Percentiles rank a stretch among this genome's conserved stretches.
phyloP scores from a whole-genome alignment of 2,888 invertebrate genomes.

The Gasteruption jaculator region DNA sequence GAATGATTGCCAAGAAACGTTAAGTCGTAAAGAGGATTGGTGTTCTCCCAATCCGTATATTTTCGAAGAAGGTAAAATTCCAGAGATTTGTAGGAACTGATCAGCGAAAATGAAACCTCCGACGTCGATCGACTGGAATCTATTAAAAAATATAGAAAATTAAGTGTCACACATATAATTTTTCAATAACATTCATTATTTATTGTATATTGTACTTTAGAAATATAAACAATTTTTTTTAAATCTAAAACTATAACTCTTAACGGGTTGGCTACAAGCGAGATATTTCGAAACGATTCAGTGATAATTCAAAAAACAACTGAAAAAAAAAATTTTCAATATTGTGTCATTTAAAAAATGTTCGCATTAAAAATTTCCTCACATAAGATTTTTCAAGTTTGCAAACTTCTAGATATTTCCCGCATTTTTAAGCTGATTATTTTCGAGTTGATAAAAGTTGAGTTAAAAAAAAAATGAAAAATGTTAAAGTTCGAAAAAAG shows the following conservation, averaged over 20 bases:
- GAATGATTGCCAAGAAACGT: conserved; percentile 65
- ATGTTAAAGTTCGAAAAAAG: background rate
- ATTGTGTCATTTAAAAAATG: no score
- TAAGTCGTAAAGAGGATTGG: conserved; percentile 59
- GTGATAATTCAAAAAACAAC: no score
- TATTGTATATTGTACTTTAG: background rate
- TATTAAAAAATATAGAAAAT: conserved; percentile 17
- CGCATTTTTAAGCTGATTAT: no score
- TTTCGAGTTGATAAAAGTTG: background rate
- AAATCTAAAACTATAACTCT: background rate
- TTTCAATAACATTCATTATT: conserved; percentile 10
- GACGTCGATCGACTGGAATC: conserved; percentile 63
- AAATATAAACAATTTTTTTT: conserved; percentile 3
- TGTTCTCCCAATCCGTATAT: conserved; percentile 77
- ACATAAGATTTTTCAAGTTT: no score
- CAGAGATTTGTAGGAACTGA: conserved; percentile 69
- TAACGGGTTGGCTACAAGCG: no score
- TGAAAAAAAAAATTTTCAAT: no score
- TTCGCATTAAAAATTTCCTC: no score
- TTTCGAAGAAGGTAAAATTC: conserved; percentile 58
- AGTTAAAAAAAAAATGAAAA: background rate
- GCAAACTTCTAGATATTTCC: no score
- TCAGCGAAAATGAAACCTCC: conserved; percentile 71
- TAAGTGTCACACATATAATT: conserved; percentile 3
- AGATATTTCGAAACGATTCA: no score